Percentiles rank a stretch among this genome's conserved stretches.
Conservation (phyloP, 2,113 vertebrate species). For the Megaleporinus macrocephalus region DNA sequence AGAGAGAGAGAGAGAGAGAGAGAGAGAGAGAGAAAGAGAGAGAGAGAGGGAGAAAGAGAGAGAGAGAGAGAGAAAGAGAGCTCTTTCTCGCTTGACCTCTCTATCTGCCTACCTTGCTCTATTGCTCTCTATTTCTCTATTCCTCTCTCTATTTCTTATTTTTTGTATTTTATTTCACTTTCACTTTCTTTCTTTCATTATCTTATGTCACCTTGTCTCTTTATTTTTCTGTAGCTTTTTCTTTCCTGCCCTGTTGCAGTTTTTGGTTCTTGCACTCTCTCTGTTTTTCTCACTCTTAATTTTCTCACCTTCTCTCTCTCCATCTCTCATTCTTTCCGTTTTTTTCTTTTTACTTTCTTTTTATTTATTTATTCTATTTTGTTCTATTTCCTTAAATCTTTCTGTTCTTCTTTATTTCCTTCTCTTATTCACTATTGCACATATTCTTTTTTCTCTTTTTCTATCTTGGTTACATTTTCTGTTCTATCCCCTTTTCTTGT, state of each 20-base stretch:
- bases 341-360: no score
- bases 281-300: background rate
- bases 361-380: constrained; percentile 5
- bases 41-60: background rate
- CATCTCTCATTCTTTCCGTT: no score
- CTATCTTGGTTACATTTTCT: no score
- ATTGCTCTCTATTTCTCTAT: no score
- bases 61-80: background rate
- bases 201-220: background rate
- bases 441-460: no score
- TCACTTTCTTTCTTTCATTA: background rate
- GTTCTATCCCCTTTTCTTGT: constrained; percentile 60
- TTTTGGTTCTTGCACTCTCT: constrained; percentile 25
- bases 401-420: constrained; percentile 24
- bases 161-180: no score
- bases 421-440: background rate
- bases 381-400: constrained; percentile 36
- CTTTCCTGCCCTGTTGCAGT: background rate
- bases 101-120: constrained; percentile 22
- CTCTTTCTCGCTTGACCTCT: constrained; percentile 33
- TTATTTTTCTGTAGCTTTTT: background rate
- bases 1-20: background rate
- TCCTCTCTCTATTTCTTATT: no score
- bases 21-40: constrained; percentile 5
- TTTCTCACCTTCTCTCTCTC: no score